A percentile compares a stretch with the other conserved stretches of the same genome.
These are phyloP conservation scores for Beris chalybata DNA, from an alignment of 2,888 invertebrate species.

Conservation along the genomic window DNA sequence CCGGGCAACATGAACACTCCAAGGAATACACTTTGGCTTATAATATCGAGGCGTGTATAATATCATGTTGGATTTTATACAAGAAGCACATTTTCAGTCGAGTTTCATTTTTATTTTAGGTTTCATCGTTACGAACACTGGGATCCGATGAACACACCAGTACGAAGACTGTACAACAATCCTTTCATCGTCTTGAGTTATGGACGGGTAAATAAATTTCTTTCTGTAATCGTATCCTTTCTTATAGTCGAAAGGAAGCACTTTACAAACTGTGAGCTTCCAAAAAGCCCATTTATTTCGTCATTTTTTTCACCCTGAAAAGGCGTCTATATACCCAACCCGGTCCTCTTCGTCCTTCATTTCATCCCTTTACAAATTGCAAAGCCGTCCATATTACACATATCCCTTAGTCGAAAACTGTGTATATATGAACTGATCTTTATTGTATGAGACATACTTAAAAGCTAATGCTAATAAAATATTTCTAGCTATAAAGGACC, in stretches of 20 bases:
- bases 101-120: slow-evolving; percentile 27
- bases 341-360: slow-evolving; percentile 8
- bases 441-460: slow-evolving; percentile 45
- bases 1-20: slow-evolving; percentile 24
- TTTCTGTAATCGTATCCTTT: slow-evolving; percentile 32
- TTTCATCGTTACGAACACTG: slow-evolving; percentile 17
- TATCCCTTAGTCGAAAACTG: slow-evolving; percentile 23
- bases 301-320: slow-evolving; percentile 14
- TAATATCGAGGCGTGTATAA: not conserved
- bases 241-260: slow-evolving; percentile 23
- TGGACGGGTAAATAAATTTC: slow-evolving; percentile 34
- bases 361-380: slow-evolving; percentile 14
- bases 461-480: slow-evolving; percentile 44
- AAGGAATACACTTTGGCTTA: slow-evolving; percentile 23
- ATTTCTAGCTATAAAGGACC: slow-evolving; percentile 34
- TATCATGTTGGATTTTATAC: no score
- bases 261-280: slow-evolving; percentile 29
- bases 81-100: slow-evolving; percentile 15
- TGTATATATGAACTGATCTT: slow-evolving; percentile 41
- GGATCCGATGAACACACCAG: slow-evolving; percentile 11
- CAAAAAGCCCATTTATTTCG: slow-evolving; percentile 33
- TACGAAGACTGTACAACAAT: slow-evolving; percentile 21
- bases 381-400: not conserved
- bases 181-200: slow-evolving; percentile 37
- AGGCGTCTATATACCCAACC: not conserved